These are phyloP conservation scores for Ligdia adustata DNA, from an alignment of 2,888 invertebrate genomes.

Conservation along the genomic window DNA sequence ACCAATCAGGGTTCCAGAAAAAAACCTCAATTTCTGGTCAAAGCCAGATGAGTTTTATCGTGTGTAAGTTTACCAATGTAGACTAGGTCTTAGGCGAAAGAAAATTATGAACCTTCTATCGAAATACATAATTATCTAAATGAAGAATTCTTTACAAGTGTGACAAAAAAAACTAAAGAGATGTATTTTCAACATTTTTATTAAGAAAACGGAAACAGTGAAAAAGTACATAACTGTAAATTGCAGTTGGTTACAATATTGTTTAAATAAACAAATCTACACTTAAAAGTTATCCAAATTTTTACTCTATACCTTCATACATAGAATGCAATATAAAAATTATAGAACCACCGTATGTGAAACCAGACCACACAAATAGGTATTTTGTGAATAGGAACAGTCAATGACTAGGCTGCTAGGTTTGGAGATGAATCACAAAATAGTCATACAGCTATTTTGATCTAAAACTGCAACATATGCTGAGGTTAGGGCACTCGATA, in stretches of 20 bases:
- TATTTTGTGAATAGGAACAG: constrained; percentile 11
- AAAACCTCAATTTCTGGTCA: too few species aligned
- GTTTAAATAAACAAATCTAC: constrained; percentile 76
- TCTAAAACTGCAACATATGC: too few species aligned
- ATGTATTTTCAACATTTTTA: constrained; percentile 81
- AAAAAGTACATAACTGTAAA: constrained; percentile 84
- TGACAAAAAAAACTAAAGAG: constrained; percentile 21
- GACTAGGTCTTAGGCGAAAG: too few species aligned
- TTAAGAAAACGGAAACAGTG: constrained; percentile 84
- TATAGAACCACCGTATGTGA: constrained; percentile 22
- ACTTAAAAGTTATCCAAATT: constrained; percentile 65
- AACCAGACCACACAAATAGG: not conserved
- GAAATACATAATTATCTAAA: too few species aligned
- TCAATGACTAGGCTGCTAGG: constrained; percentile 21
- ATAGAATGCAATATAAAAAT: constrained; percentile 31
- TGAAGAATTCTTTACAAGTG: too few species aligned
- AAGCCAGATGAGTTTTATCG: too few species aligned
- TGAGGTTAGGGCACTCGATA: too few species aligned
- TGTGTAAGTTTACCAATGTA: too few species aligned
- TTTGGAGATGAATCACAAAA: not conserved
- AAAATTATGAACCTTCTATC: too few species aligned
- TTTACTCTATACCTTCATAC: constrained; percentile 64
- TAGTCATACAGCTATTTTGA: not conserved
- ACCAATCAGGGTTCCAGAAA: too few species aligned
- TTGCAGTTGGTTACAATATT: constrained; percentile 79